Percentiles rank a stretch among this genome's conserved stretches.
phyloP scores from a whole-genome alignment of 2,797 vertebrate genomes.

The Poeciliopsis gracilis region DNA sequence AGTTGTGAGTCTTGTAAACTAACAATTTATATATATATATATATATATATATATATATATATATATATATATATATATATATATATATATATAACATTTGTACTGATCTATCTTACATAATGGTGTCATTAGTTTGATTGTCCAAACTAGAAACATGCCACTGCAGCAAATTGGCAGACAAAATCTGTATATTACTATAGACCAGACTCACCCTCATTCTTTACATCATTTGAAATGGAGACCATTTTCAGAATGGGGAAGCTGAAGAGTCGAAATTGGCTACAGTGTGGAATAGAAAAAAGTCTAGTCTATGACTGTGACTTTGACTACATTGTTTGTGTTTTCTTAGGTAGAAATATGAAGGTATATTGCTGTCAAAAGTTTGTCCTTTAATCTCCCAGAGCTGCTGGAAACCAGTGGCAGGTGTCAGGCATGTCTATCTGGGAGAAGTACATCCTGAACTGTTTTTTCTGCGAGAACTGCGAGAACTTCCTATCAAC shows the following conservation, averaged over 20 bases:
- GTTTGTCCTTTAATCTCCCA: constrained; percentile 3
- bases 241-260: background rate
- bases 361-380: background rate
- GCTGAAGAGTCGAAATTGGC: background rate
- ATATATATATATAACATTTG: background rate
- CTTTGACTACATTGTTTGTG: background rate
- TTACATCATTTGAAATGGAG: background rate
- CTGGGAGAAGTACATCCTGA: background rate
- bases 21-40: background rate
- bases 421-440: constrained; percentile 7
- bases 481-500: constrained; percentile 3
- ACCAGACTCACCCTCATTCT: background rate
- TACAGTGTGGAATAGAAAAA: background rate
- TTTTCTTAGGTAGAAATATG: constrained; percentile 2
- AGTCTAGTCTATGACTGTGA: background rate
- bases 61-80: background rate
- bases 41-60: too few relatives aligned
- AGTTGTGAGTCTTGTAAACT: background rate
- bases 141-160: background rate
- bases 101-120: background rate
- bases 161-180: background rate
- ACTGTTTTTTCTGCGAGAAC: background rate
- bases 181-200: background rate
- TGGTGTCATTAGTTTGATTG: background rate
- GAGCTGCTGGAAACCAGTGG: constrained; percentile 6